Evolutionary conservation across 1,140 invertebrate species (phyloP).

Genomic region (Pseudomyrmex flavicornis): DNA sequence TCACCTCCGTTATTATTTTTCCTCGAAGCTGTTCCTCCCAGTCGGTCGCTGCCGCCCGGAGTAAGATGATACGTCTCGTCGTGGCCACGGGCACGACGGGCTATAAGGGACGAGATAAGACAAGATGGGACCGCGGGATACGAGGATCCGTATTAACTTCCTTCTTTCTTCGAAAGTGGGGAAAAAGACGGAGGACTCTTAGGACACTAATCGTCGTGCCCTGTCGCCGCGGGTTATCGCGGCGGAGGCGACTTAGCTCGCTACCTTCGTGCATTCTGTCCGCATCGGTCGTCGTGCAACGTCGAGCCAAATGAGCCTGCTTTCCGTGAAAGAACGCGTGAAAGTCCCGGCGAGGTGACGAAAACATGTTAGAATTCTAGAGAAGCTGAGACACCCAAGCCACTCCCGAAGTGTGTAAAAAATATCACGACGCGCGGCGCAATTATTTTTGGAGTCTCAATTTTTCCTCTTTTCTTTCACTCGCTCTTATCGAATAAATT

Average conservation of each 20-base stretch:
- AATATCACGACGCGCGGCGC: too few species aligned
- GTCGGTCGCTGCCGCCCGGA: slow-evolving; percentile 33
- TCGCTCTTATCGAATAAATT: too few species aligned
- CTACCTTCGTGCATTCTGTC: slow-evolving; percentile 23
- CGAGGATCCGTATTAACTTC: slow-evolving; percentile 66
- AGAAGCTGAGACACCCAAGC: neutral
- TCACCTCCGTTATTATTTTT: slow-evolving; percentile 70
- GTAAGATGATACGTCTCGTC: slow-evolving; percentile 71
- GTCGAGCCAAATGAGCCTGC: slow-evolving; percentile 52
- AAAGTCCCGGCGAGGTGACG: slow-evolving; percentile 18
- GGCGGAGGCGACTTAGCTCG: neutral
- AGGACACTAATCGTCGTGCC: slow-evolving; percentile 63
- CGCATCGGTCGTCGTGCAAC: slow-evolving; percentile 33
- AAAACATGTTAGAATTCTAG: neutral
- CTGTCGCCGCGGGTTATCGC: slow-evolving; percentile 68
- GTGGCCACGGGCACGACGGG: slow-evolving; percentile 56
- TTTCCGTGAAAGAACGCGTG: slow-evolving; percentile 29
- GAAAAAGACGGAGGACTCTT: slow-evolving; percentile 11
- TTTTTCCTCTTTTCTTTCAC: too few species aligned
- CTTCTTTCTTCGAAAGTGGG: slow-evolving; percentile 47
- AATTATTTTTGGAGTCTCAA: too few species aligned
- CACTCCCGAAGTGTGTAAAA: too few species aligned
- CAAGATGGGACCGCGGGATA: slow-evolving; percentile 67
- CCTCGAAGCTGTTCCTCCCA: slow-evolving; percentile 17
- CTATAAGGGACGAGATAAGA: slow-evolving; percentile 71